Evolutionary conservation across 2,113 vertebrate species (phyloP).

Genomic region (Pachycephala philippinensis): DNA sequence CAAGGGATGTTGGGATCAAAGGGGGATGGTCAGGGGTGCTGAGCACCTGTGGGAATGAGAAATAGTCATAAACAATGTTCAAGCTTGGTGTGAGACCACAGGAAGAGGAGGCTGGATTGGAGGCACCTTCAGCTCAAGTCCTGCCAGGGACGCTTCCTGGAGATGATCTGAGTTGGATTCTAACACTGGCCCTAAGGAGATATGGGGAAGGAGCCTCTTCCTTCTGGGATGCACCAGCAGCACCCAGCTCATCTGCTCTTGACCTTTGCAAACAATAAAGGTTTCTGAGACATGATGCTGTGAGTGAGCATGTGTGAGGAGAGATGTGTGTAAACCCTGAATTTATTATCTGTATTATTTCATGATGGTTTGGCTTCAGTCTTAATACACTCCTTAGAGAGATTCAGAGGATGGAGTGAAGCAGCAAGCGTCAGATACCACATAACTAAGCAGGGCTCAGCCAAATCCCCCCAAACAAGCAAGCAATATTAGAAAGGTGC

Average conservation of each 20-base stretch:
- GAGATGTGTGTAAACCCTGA: not conserved
- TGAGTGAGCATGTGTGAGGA: not conserved
- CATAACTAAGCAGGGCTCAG: not conserved
- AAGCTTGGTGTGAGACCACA: not conserved
- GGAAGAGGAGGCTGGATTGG: not conserved
- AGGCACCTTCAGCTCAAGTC: fast-evolving
- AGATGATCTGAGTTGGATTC: not conserved
- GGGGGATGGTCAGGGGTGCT: not conserved
- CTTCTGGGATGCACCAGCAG: not conserved
- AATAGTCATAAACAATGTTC: not conserved
- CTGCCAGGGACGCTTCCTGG: not conserved
- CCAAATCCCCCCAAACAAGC: not conserved
- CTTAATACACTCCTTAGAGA: not conserved
- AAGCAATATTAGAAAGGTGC: not conserved
- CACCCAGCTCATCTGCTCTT: not conserved
- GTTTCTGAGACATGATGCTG: not conserved
- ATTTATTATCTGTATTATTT: not conserved
- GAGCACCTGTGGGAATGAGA: not conserved
- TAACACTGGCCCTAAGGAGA: not conserved
- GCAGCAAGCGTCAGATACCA: not conserved
- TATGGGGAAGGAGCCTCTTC: not conserved
- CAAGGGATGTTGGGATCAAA: not conserved
- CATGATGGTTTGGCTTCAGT: not conserved
- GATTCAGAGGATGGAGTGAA: not conserved
- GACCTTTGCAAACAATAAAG: not conserved